Evolutionary conservation across 2,797 vertebrate genomes (phyloP).

Genomic region (Scarus forsteni): DNA sequence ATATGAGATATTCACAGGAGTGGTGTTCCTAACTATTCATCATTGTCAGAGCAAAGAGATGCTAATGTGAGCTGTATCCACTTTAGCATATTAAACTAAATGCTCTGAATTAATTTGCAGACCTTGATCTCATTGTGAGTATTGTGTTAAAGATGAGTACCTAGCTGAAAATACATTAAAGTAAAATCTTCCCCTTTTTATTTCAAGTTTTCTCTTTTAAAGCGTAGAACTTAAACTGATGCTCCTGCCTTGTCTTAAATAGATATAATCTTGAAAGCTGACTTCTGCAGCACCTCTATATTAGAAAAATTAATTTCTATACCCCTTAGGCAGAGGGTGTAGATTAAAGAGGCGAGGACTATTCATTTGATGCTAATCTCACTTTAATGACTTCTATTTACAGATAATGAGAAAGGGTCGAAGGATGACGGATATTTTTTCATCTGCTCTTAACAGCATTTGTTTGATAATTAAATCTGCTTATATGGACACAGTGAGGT

Average conservation of each 20-base stretch:
- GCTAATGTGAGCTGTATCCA: no score
- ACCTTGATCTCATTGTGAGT: no score
- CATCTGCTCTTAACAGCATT: conserved; percentile 35
- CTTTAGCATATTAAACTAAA: no score
- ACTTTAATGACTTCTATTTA: conserved; percentile 72
- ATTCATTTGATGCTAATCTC: conserved; percentile 75
- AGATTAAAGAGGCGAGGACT: conserved; percentile 47
- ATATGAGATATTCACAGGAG: no score
- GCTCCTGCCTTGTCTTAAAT: conserved; percentile 27
- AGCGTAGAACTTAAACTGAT: background rate
- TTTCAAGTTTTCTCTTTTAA: conserved; percentile 13
- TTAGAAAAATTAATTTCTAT: conserved; percentile 55
- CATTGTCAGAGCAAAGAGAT: no score
- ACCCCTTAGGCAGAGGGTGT: conserved; percentile 36
- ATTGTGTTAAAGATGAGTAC: no score
- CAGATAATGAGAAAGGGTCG: conserved; percentile 67
- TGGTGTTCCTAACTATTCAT: no score
- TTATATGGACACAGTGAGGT: conserved; percentile 2
- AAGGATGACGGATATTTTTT: conserved; percentile 46
- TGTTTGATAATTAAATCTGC: conserved; percentile 58
- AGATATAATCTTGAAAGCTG: conserved; percentile 35
- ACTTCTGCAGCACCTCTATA: conserved; percentile 34
- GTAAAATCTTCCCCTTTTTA: background rate
- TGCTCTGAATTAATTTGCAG: no score
- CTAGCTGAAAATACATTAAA: background rate